Base-by-base conservation (phyloP, 2,888 invertebrate species). In the Heliconius ethilla region DNA sequence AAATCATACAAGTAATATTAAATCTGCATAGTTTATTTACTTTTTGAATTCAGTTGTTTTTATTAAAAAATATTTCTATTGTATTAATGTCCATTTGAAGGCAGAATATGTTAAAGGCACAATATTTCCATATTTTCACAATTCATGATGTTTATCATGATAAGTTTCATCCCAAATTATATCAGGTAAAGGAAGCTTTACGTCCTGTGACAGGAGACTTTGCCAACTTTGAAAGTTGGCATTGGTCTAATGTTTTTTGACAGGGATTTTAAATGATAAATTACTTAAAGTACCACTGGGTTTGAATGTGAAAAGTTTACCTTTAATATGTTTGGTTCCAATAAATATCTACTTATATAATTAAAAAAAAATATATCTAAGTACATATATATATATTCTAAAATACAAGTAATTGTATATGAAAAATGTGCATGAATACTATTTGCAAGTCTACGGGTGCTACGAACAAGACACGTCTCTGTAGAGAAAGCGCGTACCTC, bases 401-500 rank as follows among this genome's bases (percentile, higher is more conserved):
- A 55, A 18, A 22, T 22, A 22, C 18, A 51, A 3, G 27, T 27
- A 3, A 27, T 27, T 27, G 27, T 27, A 6, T 27, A 62, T 37
- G 25, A 33, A 63, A 18, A 63, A 40, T 63, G 22, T 11, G 74
- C 25, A 74, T 40, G 63, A 65, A 74, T 33, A 74, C 18, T 18
- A 65, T 74, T 74, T 74, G 63, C 45, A 74, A 63, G 22, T 45
- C 22, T 29, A 74, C 40, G 37, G 22, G 45, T 45, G 63, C 27
- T 63, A 45, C 63, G 62, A 63, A 27, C 25, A 27, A 22, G 40
- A 63, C 40, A 27, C 27, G 40, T 40, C 25, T 62, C 29, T 1
- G 13, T 63, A 6, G 10, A 18, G 27, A 29, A 63, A 65, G 27
- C 74, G 40, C 63, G 27, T 33, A 25, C 40, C 40, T 40, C 72